Percentiles rank a stretch among this genome's conserved stretches.
Evolutionary conservation across 2,888 invertebrate species (phyloP).

Genomic region (Chirona hameri): DNA sequence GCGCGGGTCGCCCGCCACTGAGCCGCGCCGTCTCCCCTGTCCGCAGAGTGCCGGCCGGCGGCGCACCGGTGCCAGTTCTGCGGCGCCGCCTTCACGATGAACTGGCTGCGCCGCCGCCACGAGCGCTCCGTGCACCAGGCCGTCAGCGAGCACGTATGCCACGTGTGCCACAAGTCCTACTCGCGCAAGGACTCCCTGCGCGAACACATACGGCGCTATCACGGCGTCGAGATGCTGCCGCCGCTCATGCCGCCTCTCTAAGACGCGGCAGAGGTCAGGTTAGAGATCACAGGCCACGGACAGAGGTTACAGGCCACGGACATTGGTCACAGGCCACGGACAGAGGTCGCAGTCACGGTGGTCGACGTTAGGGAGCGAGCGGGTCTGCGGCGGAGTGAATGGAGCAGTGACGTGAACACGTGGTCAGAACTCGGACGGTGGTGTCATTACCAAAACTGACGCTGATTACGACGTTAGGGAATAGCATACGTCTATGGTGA

Average conservation of each 20-base stretch:
- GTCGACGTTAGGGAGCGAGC: too few species aligned
- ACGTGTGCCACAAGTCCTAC: neutral
- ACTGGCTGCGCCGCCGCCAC: constrained; percentile 23
- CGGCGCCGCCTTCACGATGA: constrained; percentile 12
- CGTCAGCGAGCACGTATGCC: neutral
- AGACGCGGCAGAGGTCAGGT: too few species aligned
- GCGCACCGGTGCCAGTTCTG: neutral
- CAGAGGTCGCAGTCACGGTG: too few species aligned
- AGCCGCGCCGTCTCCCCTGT: neutral
- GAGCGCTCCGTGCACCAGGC: constrained; percentile 2
- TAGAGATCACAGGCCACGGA: too few species aligned
- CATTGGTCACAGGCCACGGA: too few species aligned
- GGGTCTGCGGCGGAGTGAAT: too few species aligned
- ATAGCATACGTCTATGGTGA: too few species aligned
- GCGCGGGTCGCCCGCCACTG: neutral
- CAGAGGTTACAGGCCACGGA: too few species aligned
- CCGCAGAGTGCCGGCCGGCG: neutral
- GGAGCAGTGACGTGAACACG: too few species aligned
- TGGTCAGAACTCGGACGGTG: too few species aligned
- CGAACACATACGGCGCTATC: neutral
- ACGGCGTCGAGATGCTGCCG: neutral
- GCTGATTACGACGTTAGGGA: too few species aligned
- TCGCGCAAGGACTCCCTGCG: neutral
- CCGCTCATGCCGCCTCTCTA: neutral
- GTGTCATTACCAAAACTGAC: too few species aligned